Base-by-base conservation (phyloP, 2,888 invertebrate genomes). In the Orchestes rusci region DNA sequence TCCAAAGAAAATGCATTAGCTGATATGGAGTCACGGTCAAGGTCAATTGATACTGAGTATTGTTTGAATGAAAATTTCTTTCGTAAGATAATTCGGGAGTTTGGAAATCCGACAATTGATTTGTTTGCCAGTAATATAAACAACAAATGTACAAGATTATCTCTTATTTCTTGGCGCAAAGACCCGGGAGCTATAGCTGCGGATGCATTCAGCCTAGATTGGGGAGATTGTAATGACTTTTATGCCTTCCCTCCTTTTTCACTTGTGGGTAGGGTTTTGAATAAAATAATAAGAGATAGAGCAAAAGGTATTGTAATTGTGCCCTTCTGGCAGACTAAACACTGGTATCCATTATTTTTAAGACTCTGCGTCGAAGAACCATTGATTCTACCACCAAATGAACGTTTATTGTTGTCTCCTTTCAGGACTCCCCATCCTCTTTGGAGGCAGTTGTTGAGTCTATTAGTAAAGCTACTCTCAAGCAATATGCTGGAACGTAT, bases 381-480 rank as follows among this genome's bases (percentile, higher is more conserved):
- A 8, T 4, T 33, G 12, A 17, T 33, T 16, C 7, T 41, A 13
- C 4, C 33, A 5, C 39, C 39, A 19, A 12, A 10, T 33, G 19
- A 3, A 16, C 12, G 33, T 23, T 7, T 45, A 27, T 27, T 45
- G 10, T 16, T 37, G 16, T 45, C 45, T 17, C 33, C 32, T 28
- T 30, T 20, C 29, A 41, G 41, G 28, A 34, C 30, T 10, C 13
- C 31, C 2, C 40, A 45, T 30, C 45, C 41, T 3, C 28, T 45
- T n/a, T 34, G 33, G 39, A 3, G 12, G 10, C 16, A 15, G 3
- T 33, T 45, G 34, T 29, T 23, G 10, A 23, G 10, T 23, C 23
- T 23, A 23, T 23, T 7, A 23, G 23, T 23, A 10, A 23, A 23
- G 7, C 7, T 7, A n/a, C n/a, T n/a, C n/a, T 7, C 23, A 23